These are phyloP conservation scores for Hephaestus fuliginosus DNA, from an alignment of 2,797 vertebrate species.

Conservation along the genomic window DNA sequence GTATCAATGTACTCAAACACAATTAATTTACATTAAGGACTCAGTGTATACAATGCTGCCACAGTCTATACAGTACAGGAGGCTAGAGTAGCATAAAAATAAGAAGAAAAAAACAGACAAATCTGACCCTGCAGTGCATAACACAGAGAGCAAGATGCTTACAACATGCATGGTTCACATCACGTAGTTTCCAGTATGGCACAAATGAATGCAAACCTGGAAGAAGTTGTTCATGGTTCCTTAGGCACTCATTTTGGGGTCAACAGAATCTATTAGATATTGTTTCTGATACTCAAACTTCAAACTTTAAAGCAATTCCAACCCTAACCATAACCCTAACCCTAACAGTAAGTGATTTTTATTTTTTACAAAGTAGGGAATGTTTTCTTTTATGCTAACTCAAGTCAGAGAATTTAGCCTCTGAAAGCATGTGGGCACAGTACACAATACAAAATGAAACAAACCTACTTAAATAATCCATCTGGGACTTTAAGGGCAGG, in stretches of 20 bases:
- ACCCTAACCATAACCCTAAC: too few species aligned
- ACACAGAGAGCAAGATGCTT: not conserved
- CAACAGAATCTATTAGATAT: too few species aligned
- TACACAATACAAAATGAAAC: not conserved
- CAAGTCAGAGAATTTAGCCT: not conserved
- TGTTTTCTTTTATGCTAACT: not conserved
- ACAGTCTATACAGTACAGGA: not conserved
- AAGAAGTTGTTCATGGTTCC: too few species aligned
- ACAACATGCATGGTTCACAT: conserved; percentile 2
- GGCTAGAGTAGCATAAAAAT: not conserved
- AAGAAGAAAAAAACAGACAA: not conserved
- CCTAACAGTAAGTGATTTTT: not conserved
- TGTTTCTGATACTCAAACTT: not conserved
- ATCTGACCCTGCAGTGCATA: not conserved
- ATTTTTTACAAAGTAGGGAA: not conserved
- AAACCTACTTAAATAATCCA: not conserved
- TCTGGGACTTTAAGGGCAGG: not conserved
- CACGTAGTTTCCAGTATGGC: not conserved
- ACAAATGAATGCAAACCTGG: not conserved
- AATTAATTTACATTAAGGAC: not conserved
- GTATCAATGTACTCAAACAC: conserved; percentile 10
- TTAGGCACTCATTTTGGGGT: too few species aligned
- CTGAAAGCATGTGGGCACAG: not conserved
- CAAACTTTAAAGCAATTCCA: not conserved
- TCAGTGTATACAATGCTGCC: not conserved